These are phyloP conservation scores for Amblyraja radiata DNA, from an alignment of 2,797 vertebrate genomes.

Conservation along the genomic window DNA sequence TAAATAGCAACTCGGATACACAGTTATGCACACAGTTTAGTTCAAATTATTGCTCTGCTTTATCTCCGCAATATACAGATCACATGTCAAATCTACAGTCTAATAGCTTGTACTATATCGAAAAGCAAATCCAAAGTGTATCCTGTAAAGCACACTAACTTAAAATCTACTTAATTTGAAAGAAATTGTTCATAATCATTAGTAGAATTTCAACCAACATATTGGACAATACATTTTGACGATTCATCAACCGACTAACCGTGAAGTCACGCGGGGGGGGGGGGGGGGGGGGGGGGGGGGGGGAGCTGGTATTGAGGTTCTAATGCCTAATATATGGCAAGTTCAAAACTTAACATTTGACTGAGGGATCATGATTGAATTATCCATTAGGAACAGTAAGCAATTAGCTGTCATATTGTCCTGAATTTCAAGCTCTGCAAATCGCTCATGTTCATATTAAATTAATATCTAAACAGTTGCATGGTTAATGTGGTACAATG, in stretches of 20 bases:
- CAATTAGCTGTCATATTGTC: neutral
- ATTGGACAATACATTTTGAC: no score
- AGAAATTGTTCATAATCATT: neutral
- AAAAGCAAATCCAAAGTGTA: neutral
- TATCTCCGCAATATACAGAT: neutral
- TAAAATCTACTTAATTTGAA: neutral
- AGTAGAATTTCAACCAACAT: neutral
- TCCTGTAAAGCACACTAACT: neutral
- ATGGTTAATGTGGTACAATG: neutral
- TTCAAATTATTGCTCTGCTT: constrained; percentile 1
- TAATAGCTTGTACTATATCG: neutral
- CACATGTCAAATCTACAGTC: neutral
- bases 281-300: no score
- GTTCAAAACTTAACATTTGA: neutral
- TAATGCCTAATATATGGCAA: neutral
- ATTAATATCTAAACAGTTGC: neutral
- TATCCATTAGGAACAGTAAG: neutral
- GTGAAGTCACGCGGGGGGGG: neutral
- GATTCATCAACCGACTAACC: neutral
- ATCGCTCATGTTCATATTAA: neutral
- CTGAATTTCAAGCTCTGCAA: neutral
- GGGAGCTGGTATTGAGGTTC: neutral
- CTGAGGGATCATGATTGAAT: neutral
- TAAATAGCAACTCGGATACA: neutral
- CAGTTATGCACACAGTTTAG: neutral